Evolutionary conservation across 2,888 invertebrate genomes (phyloP).

Genomic region (Rotaria sp.): DNA sequence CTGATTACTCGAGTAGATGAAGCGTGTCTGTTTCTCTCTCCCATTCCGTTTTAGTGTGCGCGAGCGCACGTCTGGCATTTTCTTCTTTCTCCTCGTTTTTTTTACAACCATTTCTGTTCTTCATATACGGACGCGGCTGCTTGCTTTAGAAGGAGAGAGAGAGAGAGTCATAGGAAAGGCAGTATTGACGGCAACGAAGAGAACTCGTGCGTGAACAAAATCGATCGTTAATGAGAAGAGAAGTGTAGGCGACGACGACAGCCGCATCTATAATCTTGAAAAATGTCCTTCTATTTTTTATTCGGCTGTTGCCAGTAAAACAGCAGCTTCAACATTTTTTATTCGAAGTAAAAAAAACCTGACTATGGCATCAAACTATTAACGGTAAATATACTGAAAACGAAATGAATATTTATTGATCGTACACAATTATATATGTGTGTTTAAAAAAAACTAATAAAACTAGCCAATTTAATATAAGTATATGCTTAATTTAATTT

Average conservation of each 20-base stretch:
- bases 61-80: slow-evolving; percentile 5
- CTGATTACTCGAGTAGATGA: slow-evolving; percentile 19
- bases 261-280: slow-evolving; percentile 26
- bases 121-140: slow-evolving; percentile 10
- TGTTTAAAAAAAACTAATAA: not conserved
- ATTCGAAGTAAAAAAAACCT: not conserved
- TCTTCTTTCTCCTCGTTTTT: not conserved
- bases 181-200: slow-evolving; percentile 16
- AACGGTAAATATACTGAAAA: not conserved
- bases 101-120: not conserved
- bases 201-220: slow-evolving; percentile 31
- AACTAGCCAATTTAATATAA: too few relatives aligned
- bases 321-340: not conserved
- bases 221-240: slow-evolving; percentile 30
- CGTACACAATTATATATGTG: not conserved
- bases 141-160: not conserved
- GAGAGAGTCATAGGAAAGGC: not conserved
- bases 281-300: slow-evolving; percentile 18
- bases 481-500: not conserved
- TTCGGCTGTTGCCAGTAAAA: slow-evolving; percentile 2
- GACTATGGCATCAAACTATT: not conserved
- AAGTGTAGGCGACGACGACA: slow-evolving; percentile 12
- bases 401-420: not conserved
- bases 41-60: not conserved
- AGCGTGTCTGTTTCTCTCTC: not conserved